Evolutionary conservation across 1,140 invertebrate genomes (phyloP).

Genomic region (Cotesia typhae): DNA sequence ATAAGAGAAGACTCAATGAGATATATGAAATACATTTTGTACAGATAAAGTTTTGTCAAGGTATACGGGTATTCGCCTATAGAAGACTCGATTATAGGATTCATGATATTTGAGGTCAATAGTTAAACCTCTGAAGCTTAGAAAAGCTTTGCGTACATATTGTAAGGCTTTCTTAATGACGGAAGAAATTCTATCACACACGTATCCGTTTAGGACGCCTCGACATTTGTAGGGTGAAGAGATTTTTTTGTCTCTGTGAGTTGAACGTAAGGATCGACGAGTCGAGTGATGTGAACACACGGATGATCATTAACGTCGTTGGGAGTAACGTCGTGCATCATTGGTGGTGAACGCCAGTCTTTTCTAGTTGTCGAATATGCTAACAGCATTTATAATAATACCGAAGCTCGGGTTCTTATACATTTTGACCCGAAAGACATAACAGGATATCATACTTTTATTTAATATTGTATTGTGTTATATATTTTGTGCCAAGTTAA

Average conservation of each 20-base stretch:
- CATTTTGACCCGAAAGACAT: neutral
- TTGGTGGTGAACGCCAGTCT: conserved; percentile 46
- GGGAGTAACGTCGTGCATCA: conserved; percentile 41
- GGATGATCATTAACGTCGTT: conserved; percentile 48
- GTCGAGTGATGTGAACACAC: conserved; percentile 24
- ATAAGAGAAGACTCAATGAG: no score
- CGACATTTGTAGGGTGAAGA: conserved; percentile 44
- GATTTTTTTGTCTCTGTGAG: conserved; percentile 54
- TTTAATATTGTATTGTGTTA: neutral
- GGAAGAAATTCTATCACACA: conserved; percentile 65
- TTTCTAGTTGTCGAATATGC: conserved; percentile 19
- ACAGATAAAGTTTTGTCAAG: no score
- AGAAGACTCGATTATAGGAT: conserved; percentile 21
- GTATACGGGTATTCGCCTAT: neutral
- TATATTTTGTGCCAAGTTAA: neutral
- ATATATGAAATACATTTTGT: no score
- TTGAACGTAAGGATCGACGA: conserved; percentile 36
- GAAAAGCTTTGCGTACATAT: conserved; percentile 46
- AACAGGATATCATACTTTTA: conserved; percentile 15
- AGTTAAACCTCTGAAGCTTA: conserved; percentile 49
- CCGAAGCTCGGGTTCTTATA: conserved; percentile 4
- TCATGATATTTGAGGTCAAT: conserved; percentile 37
- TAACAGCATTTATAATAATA: conserved; percentile 15
- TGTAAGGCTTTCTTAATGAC: conserved; percentile 65
- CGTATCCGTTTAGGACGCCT: conserved; percentile 59